Conservation (phyloP, 2,888 invertebrate species). For the Nomada fucata region DNA sequence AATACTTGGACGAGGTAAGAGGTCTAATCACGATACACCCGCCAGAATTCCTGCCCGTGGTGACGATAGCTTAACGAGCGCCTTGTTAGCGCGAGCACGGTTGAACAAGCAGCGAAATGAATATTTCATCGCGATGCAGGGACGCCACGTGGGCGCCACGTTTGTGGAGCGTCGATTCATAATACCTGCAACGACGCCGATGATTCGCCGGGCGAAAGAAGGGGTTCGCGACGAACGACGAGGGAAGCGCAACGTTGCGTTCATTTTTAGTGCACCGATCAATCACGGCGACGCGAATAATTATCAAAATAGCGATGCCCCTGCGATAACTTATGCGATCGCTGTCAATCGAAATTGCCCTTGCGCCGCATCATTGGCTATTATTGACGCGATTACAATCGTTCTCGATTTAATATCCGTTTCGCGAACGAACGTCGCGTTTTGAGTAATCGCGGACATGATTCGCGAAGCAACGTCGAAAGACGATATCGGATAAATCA, state of each 20-base stretch:
- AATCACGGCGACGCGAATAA: not conserved
- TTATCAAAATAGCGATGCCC: too few relatives aligned
- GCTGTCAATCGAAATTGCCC: too few relatives aligned
- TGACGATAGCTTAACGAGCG: conserved; percentile 69
- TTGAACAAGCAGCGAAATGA: conserved; percentile 68
- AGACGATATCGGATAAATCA: not conserved
- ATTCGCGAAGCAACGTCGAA: not conserved
- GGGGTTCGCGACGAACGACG: conserved; percentile 14
- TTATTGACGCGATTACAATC: too few relatives aligned
- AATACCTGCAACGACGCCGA: conserved; percentile 52
- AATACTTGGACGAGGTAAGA: conserved; percentile 49
- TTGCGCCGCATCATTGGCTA: too few relatives aligned
- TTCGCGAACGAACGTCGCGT: too few relatives aligned
- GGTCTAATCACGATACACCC: conserved; percentile 58
- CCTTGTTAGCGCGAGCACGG: conserved; percentile 66
- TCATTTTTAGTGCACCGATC: not conserved
- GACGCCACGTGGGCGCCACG: conserved; percentile 64
- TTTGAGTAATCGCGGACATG: too few relatives aligned
- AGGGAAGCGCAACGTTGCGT: not conserved
- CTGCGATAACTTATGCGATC: too few relatives aligned
- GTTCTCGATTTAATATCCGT: too few relatives aligned
- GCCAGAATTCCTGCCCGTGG: conserved; percentile 49
- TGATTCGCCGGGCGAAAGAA: conserved; percentile 38
- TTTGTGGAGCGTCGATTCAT: conserved; percentile 52
- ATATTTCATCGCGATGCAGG: conserved; percentile 65